phyloP scores from a whole-genome alignment of 2,888 invertebrate species.

The Lochmaea crataegi region DNA sequence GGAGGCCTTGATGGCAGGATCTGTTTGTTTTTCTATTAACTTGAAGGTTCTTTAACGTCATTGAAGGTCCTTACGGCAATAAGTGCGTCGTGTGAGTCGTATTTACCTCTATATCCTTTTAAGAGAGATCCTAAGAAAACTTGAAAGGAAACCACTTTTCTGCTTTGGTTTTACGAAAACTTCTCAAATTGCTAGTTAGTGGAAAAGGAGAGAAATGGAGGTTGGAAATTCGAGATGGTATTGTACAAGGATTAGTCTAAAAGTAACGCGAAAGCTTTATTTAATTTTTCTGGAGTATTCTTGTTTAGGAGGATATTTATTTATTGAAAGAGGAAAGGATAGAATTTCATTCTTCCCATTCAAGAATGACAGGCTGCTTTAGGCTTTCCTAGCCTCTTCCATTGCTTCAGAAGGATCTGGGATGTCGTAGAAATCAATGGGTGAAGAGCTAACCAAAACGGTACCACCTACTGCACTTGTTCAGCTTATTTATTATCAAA shows the following conservation, averaged over 20 bases:
- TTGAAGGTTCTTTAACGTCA: slow-evolving; percentile 19
- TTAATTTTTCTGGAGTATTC: too few species aligned
- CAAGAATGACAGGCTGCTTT: too few species aligned
- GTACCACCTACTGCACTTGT: too few species aligned
- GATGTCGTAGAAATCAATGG: too few species aligned
- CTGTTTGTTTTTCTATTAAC: slow-evolving; percentile 34
- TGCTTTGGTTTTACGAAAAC: slow-evolving; percentile 15
- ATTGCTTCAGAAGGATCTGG: too few species aligned
- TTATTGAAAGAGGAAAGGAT: too few species aligned
- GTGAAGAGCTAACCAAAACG: too few species aligned
- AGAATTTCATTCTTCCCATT: too few species aligned
- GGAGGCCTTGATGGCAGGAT: slow-evolving; percentile 4
- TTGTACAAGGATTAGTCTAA: background rate
- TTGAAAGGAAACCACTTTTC: slow-evolving; percentile 28
- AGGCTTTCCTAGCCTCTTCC: too few species aligned
- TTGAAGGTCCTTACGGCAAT: slow-evolving; percentile 11
- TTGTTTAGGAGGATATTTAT: too few species aligned
- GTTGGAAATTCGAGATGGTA: background rate
- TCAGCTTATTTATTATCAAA: too few species aligned
- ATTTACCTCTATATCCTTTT: slow-evolving; percentile 22
- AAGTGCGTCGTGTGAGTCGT: slow-evolving; percentile 31
- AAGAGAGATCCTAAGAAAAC: slow-evolving; percentile 25
- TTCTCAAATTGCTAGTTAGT: slow-evolving; percentile 3
- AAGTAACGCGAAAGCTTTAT: background rate
- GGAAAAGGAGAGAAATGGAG: background rate